phyloP scores from a whole-genome alignment of 2,797 vertebrate species.

The Sebastes itinus region DNA sequence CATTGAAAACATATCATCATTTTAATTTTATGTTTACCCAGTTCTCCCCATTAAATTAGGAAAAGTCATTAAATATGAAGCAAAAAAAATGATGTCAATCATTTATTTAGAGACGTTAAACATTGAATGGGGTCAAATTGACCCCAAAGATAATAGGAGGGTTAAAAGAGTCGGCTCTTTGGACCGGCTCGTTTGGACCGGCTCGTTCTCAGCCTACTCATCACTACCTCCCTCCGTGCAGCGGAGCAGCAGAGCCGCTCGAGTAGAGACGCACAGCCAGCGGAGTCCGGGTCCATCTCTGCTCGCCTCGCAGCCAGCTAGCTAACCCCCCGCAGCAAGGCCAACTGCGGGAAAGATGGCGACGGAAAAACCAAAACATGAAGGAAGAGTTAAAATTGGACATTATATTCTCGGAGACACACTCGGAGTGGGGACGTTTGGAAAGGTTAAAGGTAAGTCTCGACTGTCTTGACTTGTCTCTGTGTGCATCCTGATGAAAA shows the following conservation, averaged over 20 bases:
- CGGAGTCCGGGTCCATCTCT: constrained; percentile 59
- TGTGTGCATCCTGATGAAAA: constrained; percentile 40
- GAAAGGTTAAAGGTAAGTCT: constrained; percentile 93
- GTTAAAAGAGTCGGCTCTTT: too few species aligned
- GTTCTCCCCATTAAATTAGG: too few species aligned
- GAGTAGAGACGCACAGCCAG: constrained; percentile 43
- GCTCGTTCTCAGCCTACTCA: too few species aligned
- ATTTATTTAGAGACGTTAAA: too few species aligned
- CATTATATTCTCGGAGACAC: constrained; percentile 96
- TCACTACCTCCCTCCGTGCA: background rate
- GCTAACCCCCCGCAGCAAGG: constrained; percentile 76
- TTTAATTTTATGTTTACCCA: too few species aligned
- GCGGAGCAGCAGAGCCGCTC: constrained; percentile 41
- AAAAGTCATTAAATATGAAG: too few species aligned
- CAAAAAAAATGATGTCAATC: too few species aligned
- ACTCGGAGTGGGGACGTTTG: constrained; percentile 95
- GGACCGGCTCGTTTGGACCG: too few species aligned
- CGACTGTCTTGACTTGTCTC: background rate
- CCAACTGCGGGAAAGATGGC: constrained; percentile 94
- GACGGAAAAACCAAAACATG: constrained; percentile 95
- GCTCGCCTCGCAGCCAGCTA: constrained; percentile 49
- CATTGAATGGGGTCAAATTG: too few species aligned
- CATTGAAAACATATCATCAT: too few species aligned
- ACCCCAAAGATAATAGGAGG: too few species aligned
- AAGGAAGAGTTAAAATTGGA: constrained; percentile 96